Base-by-base conservation (phyloP, 2,888 invertebrate species). In the Hyles lineata region DNA sequence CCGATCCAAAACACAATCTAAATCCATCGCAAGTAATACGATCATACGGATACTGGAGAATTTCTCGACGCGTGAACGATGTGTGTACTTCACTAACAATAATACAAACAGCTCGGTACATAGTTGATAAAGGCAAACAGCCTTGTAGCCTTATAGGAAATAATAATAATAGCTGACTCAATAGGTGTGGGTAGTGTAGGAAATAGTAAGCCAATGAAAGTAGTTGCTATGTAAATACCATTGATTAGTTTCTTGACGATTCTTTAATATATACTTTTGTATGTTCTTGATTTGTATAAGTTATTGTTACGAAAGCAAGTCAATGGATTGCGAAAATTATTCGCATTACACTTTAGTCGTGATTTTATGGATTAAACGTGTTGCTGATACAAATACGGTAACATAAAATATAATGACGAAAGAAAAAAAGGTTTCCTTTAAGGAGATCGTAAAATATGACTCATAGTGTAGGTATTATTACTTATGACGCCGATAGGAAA, bases 21-120 rank as follows among this genome's bases (percentile, higher is more conserved):
- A 67, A 50, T 67, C 67, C 23, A 50, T 67, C 67, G 6, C 6
- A 25, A 50, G 67, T 67, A 67, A 50, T 67, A 8, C 50, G 43
- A 67, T 67, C 67, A 43, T 17, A 23, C 9, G 23, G 23, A 35
- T n/a, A 9, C n/a, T 11, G 23, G 23, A 50, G 50, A 21, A 17
- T 67, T 50, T 67, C 17, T 23, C 23, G 50, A 23, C 6, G 23
- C 50, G 23, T n/a, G 67, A 23, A 67, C 43, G 67, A 50, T 50
- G 43, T 67, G 21, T 67, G 50, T 43, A 50, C 21, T 50, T 23
- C 7, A 67, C 67, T 67, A 23, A 67, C 17, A 50, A 23, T 43
- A 55, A 55, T 3, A 52, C 52, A 55, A 17, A 67, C 61, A 19
- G 32, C 6, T n/a, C 32, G 19, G 23, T 17, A 4, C 43, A 23